Evolutionary conservation across 2,797 vertebrate genomes (phyloP), one percentile per base, ranked within the genome.

Genomic region (Hemitrygon akajei): DNA sequence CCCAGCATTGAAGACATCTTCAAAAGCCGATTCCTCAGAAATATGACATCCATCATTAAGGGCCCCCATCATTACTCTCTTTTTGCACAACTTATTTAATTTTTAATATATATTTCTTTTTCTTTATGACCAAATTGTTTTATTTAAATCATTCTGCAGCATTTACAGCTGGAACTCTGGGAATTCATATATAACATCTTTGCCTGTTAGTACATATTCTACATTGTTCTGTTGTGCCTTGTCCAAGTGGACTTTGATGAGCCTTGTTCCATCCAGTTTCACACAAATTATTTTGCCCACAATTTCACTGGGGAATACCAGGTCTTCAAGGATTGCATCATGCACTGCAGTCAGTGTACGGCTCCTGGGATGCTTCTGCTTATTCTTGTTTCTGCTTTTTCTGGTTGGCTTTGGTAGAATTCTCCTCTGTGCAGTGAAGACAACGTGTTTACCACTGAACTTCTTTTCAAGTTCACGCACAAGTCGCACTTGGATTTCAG

Each of bases 221-320:
- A 99, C 98, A 66, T 99, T 99, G 96, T 99, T 99, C 97, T 99
- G 98, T 96, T 99, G 99, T 22, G 99, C 98, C 96, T 99, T 99
- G 96, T 99, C 98, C 96, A 99, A 96, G 27, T 99, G 98, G 93
- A 99, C 98, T 97, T 99, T 99, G 95, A 99, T 99, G 95, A 99
- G 99, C 94, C 98, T 96, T 96, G 98, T 99, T 97, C 98, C 98
- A 7, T 99, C 99, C 96, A 98, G 96, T 94, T 99, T 99, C 93
- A 99, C 98, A 0, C 98, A 96, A 96, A 99, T 99, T 96, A 98
- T 97, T 96, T 99, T 99, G 93, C 98, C 99, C 96, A 99, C 99
- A 5, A 99, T 99, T 97, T 99, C 98, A 75, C 98, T 99, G 56
- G 99, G 98, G 95, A 98, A 99, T 87, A 99, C 99, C 96, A 99